phyloP scores from a whole-genome alignment of 2,113 vertebrate species.

The Phylloscopus trochilus region DNA sequence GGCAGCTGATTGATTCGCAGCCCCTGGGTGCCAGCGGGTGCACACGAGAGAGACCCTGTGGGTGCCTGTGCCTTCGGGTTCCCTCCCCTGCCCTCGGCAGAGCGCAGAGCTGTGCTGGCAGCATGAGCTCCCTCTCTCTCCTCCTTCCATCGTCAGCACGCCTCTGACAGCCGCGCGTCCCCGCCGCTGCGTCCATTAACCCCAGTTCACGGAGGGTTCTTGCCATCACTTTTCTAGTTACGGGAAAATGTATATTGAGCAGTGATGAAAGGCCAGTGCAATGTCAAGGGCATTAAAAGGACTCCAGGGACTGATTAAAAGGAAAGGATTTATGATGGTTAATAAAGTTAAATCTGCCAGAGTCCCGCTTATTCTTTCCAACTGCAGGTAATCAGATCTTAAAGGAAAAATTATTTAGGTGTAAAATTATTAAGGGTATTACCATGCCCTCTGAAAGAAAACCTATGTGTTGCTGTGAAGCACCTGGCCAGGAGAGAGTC shows the following conservation, averaged over 20 bases:
- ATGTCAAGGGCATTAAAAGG: slow-evolving; percentile 48
- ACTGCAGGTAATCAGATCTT: slow-evolving; percentile 6
- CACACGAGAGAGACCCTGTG: accelerated
- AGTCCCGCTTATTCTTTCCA: slow-evolving; percentile 19
- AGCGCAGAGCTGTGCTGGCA: not conserved
- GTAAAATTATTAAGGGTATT: not conserved
- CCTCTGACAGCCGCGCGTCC: accelerated
- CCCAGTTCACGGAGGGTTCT: not conserved
- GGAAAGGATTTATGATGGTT: slow-evolving; percentile 51
- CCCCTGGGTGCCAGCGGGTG: accelerated
- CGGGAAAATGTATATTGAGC: slow-evolving; percentile 51
- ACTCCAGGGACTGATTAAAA: slow-evolving; percentile 46
- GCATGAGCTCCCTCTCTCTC: not conserved
- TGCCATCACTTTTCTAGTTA: not conserved
- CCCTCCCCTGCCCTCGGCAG: accelerated
- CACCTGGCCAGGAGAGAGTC: not conserved
- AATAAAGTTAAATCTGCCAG: slow-evolving; percentile 47
- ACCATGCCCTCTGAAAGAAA: not conserved
- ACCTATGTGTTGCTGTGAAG: not conserved
- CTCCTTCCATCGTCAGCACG: not conserved
- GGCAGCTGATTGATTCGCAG: not conserved
- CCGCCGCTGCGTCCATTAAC: not conserved
- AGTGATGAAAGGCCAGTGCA: slow-evolving; percentile 38
- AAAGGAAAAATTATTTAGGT: not conserved
- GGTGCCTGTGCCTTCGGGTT: not conserved